Evolutionary conservation across 2,113 vertebrate genomes (phyloP), one percentile per base, ranked within the genome.

Genomic region (Perca fluviatilis): DNA sequence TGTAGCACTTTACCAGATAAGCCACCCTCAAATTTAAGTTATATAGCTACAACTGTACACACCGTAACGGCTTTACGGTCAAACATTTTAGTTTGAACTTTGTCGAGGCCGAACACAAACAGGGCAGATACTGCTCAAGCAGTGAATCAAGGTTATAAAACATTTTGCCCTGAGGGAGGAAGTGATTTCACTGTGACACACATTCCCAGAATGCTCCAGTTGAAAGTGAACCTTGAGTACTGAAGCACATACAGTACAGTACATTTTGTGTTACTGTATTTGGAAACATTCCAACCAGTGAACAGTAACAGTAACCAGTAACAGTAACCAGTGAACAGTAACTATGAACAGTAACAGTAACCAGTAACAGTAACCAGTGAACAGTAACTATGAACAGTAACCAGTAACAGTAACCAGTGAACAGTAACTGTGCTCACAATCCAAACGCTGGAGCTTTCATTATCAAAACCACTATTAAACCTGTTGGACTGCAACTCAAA

Each of bases 81-180:
- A 5, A 33, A 53, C 30, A 2, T 49, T 63, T 7, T 4, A 33
- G 23, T 63, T n/a, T 76, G 70, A 58, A 46, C 1, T 69, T 54
- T 33, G 60, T 64, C 58, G 2, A 50, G 33, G 67, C 27, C 2
- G 0, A 53, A 18, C 56, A 27, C 66, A 72, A 68, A n/a, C 7
- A 4, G 61, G 23, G 62, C 80, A 61, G 76, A 12, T 5, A 36
- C 57, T 47, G 23, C 47, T 16, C 56, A 18, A 58, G 64, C 16
- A 67, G 30, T 40, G 36, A 56, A 50, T 77, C 16, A 0, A 69
- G 67, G 70, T 63, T 19, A n/a, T 36, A 7, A 70, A 75, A 71
- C 74, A 1, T 50, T 30, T 2, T 7, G 8, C 12, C 7, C 23
- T n/a, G 46, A 80, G 67, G 60, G 62, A 86, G 74, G 77, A 88